Evolutionary conservation across 2,888 invertebrate genomes (phyloP), one percentile per base, ranked within the genome.

Genomic region (Saturnia pavonia): DNA sequence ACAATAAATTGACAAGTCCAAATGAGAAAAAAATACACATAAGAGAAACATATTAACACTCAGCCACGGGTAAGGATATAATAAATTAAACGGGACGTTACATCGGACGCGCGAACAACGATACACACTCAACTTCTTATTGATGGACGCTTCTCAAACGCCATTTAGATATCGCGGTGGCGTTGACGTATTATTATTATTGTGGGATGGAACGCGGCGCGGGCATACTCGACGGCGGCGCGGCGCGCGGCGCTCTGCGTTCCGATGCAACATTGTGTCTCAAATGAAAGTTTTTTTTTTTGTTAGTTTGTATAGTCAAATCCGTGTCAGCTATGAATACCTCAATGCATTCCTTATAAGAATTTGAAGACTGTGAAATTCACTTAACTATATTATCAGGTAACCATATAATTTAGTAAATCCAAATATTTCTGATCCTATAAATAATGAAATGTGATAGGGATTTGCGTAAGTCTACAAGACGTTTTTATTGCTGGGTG

Each of bases 91-190:
- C 84, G 83, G 86, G 84, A 84, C 83, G 82, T 77, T 80, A 79
- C 78, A 81, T 80, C 77, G 79, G 84, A 85, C 81, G 81, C 78
- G 76, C 77, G 82, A 81, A 91, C 91, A 91, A 81, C 85, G 89
- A 88, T 90, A 84, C 86, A 88, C 92, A 91, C 91, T 91, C 88
- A 85, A 82, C 78, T 60, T 80, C 84, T 88, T 92, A 92, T 92
- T 94, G 94, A 94, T 93, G 92, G 93, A 92, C 90, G 89, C 91
- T 88, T 91, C 91, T 91, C 92, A 91, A 91, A 91, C 87, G 85
- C 88, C 91, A 87, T 94, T 94, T 92, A 93, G 94, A 94, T 94
- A 94, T 88, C 82, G 83, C 73, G 75, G 76, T 90, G 93, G 88
- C 92, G 87, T 88, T 92, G 92, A 92, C 91, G 88, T 89, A 92